phyloP scores from a whole-genome alignment of 1,140 invertebrate genomes.

The Whitmania pigra region DNA sequence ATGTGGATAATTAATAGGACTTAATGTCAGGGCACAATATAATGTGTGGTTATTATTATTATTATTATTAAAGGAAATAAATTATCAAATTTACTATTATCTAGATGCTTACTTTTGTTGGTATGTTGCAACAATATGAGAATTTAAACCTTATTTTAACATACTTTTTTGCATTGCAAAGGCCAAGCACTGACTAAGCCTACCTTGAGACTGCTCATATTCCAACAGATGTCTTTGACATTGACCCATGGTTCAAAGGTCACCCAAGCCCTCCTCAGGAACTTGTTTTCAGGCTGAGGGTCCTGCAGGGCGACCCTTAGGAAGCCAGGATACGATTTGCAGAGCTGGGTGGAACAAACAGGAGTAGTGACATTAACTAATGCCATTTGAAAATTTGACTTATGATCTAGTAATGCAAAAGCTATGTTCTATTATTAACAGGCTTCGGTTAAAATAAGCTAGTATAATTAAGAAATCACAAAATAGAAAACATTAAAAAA shows the following conservation, averaged over 20 bases:
- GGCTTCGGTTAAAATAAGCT: background rate
- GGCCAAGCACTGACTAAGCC: slow-evolving; percentile 27
- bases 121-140: too few relatives aligned
- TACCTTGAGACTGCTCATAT: slow-evolving; percentile 83
- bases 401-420: background rate
- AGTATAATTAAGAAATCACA: background rate
- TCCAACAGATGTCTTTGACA: slow-evolving; percentile 99
- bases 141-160: too few relatives aligned
- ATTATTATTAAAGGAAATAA: too few relatives aligned
- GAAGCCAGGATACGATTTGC: slow-evolving; percentile 85
- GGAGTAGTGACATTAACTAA: slow-evolving; percentile 24
- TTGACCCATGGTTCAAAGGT: slow-evolving; percentile 92
- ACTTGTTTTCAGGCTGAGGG: slow-evolving; percentile 82
- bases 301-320: slow-evolving; percentile 91
- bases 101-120: too few relatives aligned
- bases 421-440: background rate
- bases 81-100: too few relatives aligned
- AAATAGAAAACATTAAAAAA: background rate
- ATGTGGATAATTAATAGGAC: too few relatives aligned
- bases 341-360: slow-evolving; percentile 52
- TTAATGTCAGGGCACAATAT: too few relatives aligned
- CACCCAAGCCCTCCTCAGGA: slow-evolving; percentile 92
- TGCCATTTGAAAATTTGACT: background rate
- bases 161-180: too few relatives aligned
- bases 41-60: too few relatives aligned